Base-by-base conservation (phyloP, 1,140 invertebrate species). In the Papilio polytes region DNA sequence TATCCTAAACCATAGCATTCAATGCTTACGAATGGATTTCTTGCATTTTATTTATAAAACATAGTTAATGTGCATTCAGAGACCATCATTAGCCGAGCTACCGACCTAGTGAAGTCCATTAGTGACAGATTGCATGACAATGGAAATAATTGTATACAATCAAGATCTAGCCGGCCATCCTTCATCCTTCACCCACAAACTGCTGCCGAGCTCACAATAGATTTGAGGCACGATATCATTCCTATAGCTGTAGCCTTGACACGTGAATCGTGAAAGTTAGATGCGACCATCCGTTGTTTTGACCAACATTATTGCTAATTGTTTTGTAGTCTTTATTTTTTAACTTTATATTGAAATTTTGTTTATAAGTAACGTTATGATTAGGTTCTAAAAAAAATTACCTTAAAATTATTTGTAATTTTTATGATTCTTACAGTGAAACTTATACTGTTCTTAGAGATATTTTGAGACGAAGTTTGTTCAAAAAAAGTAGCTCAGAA, bases 101-200 rank as follows among this genome's bases (percentile, higher is more conserved):
- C 77, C 77, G 22, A 78, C 72, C 72, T 48, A 76, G 74, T 76
- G 41, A 22, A 76, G 46, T 51, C 74, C 74, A 78, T 78, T 78
- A 78, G 56, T 41, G 77, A 78, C 77, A 78, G 74, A 76, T 78
- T 63, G 77, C 77, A 78, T 78, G 77, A 78, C 77, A 78, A 78
- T 78, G 59, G 59, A 78, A 66, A 66, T 78, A 78, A 78, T 78
- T 78, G 56, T 46, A 63, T 63, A 63, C 46, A 78, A 78, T 78
- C 77, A 78, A 78, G 77, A 78, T 78, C 53, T 53, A 53, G n/a
- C 26, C 48, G 76, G 22, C 53, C 76, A 78, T 78, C 77, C 74
- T 76, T 51, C 74, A 76, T 76, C 74, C 77, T 78, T 78, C 77
- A 78, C 77, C 77, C 56, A 78, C 77, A 78, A 78, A 78, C 76